Percentiles rank a stretch among this genome's conserved stretches.
phyloP scores from a whole-genome alignment of 2,888 invertebrate species.

The Synergus laeviventris region DNA sequence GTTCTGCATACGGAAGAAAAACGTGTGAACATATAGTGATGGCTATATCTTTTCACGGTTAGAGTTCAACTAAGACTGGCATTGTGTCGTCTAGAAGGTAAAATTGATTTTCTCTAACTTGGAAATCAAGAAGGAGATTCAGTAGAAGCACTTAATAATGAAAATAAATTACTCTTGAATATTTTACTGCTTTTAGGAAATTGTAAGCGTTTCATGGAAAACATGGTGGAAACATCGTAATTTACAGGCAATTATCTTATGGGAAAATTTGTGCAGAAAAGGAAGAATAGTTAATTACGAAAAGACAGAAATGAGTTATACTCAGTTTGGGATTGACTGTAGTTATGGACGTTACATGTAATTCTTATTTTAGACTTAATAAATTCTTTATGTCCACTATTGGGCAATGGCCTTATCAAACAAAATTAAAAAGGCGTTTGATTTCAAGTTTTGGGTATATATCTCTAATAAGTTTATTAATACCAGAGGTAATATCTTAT shows the following conservation, averaged over 20 bases:
- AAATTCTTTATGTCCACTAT: background rate
- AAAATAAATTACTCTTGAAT: slow-evolving; percentile 1
- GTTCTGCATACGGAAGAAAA: no score
- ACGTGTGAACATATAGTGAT: no score
- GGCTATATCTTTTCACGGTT: background rate
- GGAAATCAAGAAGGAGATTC: background rate
- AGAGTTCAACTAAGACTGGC: background rate
- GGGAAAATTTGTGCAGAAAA: background rate
- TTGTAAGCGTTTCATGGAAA: background rate
- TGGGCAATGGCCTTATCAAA: slow-evolving; percentile 20
- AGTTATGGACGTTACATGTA: slow-evolving; percentile 2
- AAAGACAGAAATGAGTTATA: background rate
- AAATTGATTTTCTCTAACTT: slow-evolving; percentile 2
- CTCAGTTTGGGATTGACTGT: background rate
- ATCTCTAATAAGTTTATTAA: background rate
- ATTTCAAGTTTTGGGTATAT: background rate
- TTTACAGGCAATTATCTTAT: background rate
- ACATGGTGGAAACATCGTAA: background rate
- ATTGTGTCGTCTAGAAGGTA: background rate
- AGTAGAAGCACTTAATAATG: background rate
- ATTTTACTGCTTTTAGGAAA: background rate
- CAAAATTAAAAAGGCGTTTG: background rate
- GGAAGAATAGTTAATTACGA: background rate
- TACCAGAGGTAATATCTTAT: slow-evolving; percentile 9
- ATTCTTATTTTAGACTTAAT: background rate